These are phyloP conservation scores for Emydoidea blandingii DNA, from an alignment of 2,797 vertebrate species.

Conservation along the genomic window DNA sequence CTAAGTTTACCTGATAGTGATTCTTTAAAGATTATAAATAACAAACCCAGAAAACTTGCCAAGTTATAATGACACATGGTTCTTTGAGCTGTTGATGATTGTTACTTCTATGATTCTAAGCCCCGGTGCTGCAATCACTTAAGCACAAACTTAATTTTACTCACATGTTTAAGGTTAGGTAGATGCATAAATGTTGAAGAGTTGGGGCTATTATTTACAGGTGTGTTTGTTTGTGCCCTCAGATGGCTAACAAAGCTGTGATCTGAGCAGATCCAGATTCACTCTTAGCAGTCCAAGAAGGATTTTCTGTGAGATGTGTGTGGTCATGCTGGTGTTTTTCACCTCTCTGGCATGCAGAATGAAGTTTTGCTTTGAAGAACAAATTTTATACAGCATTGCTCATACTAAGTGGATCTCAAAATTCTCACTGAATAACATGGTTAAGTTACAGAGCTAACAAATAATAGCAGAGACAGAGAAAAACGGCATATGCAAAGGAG, in stretches of 20 bases:
- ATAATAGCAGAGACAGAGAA: rapidly evolving
- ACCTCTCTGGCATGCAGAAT: rapidly evolving
- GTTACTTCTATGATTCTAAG: rapidly evolving
- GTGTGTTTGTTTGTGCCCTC: not conserved
- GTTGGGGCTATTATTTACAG: not conserved
- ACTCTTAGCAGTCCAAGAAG: not conserved
- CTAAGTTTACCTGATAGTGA: not conserved
- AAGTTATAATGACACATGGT: not conserved
- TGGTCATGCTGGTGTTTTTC: not conserved
- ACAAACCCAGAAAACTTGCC: not conserved
- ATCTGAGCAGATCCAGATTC: rapidly evolving
- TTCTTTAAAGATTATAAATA: not conserved
- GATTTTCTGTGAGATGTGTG: rapidly evolving
- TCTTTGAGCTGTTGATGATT: rapidly evolving
- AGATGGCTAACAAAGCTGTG: rapidly evolving
- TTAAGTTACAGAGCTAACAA: not conserved
- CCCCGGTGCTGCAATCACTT: not conserved
- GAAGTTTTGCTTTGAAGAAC: not conserved
- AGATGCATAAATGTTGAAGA: not conserved
- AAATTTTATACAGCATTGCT: not conserved
- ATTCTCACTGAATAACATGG: not conserved
- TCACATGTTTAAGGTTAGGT: rapidly evolving
- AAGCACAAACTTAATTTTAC: rapidly evolving
- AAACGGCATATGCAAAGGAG: not conserved
- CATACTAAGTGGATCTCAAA: rapidly evolving